Evolutionary conservation across 2,113 vertebrate genomes (phyloP).

Genomic region (Clarias macrocephalus): DNA sequence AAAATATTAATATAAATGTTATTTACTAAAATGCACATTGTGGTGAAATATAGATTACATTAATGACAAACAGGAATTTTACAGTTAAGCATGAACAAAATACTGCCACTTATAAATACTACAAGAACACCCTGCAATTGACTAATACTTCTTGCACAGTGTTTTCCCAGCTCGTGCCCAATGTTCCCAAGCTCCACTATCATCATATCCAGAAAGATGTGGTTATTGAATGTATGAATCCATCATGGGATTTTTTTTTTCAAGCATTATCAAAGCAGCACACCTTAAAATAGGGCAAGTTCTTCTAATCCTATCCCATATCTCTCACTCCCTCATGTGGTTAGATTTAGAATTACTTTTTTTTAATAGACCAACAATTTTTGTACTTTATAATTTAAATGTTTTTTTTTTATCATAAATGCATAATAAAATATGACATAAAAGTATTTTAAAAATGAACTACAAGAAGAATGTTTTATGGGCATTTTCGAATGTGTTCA

Average conservation of each 20-base stretch:
- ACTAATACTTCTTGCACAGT: not conserved
- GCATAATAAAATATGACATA: not conserved
- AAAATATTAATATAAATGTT: too few species aligned
- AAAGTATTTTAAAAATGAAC: not conserved
- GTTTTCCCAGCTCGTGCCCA: not conserved
- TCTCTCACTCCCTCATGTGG: slow-evolving; percentile 26
- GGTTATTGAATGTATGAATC: not conserved
- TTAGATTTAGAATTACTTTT: not conserved
- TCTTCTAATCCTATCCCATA: not conserved
- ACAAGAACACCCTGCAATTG: not conserved
- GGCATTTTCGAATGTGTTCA: not conserved
- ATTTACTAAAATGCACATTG: too few species aligned
- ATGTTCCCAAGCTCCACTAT: not conserved
- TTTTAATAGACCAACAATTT: not conserved
- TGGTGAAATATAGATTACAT: too few species aligned
- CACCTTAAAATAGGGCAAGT: not conserved
- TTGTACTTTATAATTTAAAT: not conserved
- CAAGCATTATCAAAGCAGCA: not conserved
- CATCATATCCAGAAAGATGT: not conserved
- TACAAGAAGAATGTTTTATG: not conserved
- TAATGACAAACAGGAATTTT: too few species aligned
- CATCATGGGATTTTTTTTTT: not conserved
- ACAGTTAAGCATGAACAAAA: too few species aligned
- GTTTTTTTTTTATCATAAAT: not conserved
- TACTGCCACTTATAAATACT: too few species aligned